Conservation (phyloP, 2,113 vertebrate species). For the Dasypus novemcinctus region DNA sequence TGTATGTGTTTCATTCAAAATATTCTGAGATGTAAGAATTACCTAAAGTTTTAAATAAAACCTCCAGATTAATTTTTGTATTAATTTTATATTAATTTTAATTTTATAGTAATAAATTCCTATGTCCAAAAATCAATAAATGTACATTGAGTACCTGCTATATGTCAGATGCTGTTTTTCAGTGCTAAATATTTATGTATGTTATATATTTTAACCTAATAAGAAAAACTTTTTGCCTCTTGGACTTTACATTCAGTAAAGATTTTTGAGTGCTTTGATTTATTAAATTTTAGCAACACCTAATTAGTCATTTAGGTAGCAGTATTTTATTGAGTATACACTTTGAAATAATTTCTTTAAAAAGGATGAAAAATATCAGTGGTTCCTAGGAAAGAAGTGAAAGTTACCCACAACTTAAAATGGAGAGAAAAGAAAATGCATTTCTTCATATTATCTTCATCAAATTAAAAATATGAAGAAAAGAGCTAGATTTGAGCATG, state of each 20-base stretch:
- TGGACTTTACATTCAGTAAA: neutral
- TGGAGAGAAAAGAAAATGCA: neutral
- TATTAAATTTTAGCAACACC: neutral
- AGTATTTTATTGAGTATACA: neutral
- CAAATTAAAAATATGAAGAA: slow-evolving; percentile 11
- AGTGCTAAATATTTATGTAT: neutral
- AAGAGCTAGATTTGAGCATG: neutral
- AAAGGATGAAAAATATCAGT: neutral
- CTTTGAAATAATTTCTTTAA: neutral
- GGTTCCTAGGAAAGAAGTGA: neutral
- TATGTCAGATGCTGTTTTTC: neutral
- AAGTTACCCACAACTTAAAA: neutral
- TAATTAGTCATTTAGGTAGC: neutral
- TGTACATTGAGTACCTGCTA: neutral
- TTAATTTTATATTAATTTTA: neutral
- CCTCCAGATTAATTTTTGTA: neutral
- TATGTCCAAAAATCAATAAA: neutral
- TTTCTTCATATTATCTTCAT: neutral
- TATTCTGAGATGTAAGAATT: neutral
- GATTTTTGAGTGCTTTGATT: neutral
- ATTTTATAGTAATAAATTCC: neutral
- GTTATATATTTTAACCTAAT: neutral
- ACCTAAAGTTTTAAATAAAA: neutral
- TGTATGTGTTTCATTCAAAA: neutral
- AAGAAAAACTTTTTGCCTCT: neutral